Evolutionary conservation across 1,140 invertebrate species (phyloP), one percentile per base, ranked within the genome.

Genomic region (Bombus turneri): DNA sequence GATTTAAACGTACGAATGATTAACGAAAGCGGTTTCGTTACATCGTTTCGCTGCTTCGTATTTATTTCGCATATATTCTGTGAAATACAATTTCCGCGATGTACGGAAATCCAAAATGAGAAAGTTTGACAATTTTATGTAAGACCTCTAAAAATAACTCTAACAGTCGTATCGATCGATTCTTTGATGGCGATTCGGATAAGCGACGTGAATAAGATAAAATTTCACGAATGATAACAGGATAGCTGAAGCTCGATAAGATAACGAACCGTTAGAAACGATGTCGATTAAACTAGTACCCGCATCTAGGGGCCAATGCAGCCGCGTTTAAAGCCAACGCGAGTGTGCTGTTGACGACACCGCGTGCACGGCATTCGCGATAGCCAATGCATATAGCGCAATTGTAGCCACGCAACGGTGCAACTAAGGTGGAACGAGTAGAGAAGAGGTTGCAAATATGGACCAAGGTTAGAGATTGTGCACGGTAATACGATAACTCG

Each of bases 391-490:
- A 69, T 57, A 66, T 28, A 18, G 69, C 8, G 25, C 31, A 9
- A 62, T 28, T 73, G 83, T 77, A 87, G 39, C 53, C 47, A 87
- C 81, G 64, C 59, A 34, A 85, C 77, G 82, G 37, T 82, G 78
- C 66, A 71, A 81, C 39, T 74, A 68, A 83, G 68, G 64, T 64
- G 64, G 74, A 47, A 69, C 82, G 68, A 75, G 80, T 47, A 64
- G 82, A 76, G 88, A 90, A 88, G 87, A 88, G 79, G 86, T 82
- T 88, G 86, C 84, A 85, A 91, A 92, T 92, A 86, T 93, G 89
- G 90, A 91, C 86, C 90, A 91, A 92, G 92, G 89, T 91, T 93
- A 81, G 72, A 89, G 91, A 92, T 92, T 91, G 91, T 69, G 87
- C 79, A 72, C 59, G 53, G 91, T 91, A 91, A 93, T 53, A 75